phyloP scores from a whole-genome alignment of 2,797 vertebrate genomes.

The Aphelocoma californica region DNA sequence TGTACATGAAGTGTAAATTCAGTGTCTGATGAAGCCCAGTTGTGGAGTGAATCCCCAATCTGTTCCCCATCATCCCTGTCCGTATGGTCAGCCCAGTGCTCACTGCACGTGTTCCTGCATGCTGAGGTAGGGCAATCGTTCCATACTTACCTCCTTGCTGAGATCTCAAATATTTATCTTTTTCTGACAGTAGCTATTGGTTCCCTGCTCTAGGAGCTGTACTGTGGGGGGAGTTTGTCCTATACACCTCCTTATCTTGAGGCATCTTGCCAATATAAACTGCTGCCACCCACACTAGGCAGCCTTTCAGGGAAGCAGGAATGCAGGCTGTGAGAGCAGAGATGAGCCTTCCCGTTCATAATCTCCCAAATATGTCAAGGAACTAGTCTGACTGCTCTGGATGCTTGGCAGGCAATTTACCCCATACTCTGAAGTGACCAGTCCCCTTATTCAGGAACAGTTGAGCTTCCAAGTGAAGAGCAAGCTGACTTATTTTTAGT shows the following conservation, averaged over 20 bases:
- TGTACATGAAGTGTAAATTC: neutral
- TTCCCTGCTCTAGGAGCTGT: neutral
- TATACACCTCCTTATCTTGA: constrained; percentile 26
- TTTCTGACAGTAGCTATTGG: neutral
- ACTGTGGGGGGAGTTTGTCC: neutral
- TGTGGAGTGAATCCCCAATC: neutral
- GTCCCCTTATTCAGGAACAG: neutral
- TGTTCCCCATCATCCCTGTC: neutral
- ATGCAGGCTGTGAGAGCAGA: neutral
- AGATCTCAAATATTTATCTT: neutral
- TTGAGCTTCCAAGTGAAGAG: neutral
- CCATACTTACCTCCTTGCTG: neutral
- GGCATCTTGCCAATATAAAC: constrained; percentile 57
- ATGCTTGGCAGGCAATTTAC: neutral
- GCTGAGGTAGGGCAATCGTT: neutral
- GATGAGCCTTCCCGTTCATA: constrained; percentile 19
- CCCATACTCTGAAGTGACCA: neutral
- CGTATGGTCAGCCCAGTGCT: neutral
- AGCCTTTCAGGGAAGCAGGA: constrained; percentile 33
- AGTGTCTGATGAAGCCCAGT: neutral
- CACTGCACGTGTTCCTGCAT: accelerated
- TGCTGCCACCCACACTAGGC: constrained; percentile 32
- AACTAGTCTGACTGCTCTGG: constrained; percentile 39
- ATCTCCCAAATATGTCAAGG: constrained; percentile 38
- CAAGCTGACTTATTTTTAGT: neutral